These are phyloP conservation scores for Gopherus evgoodei DNA, from an alignment of 2,113 vertebrate species.

Conservation along the genomic window DNA sequence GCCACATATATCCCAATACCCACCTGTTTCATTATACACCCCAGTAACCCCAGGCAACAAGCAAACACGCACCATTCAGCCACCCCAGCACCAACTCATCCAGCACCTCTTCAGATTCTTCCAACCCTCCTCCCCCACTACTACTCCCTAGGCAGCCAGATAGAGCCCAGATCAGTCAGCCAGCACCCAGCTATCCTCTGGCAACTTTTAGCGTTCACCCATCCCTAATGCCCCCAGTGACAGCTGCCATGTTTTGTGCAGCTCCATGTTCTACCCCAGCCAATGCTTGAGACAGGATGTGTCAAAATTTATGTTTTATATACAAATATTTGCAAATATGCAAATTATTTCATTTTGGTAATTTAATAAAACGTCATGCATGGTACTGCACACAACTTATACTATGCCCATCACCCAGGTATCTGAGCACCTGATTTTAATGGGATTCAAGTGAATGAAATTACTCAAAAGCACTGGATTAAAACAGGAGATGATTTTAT, in stretches of 20 bases:
- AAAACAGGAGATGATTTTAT: background rate
- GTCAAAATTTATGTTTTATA: background rate
- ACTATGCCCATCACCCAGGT: background rate
- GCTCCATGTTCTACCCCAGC: background rate
- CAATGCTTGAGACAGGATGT: background rate
- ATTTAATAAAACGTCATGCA: background rate
- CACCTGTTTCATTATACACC: no score
- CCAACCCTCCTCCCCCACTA: background rate
- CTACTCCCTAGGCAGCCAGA: no score
- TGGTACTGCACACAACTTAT: background rate
- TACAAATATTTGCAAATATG: background rate
- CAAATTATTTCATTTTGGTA: background rate
- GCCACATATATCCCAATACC: no score
- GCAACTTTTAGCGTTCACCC: background rate
- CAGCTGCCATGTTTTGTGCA: background rate
- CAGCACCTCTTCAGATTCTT: background rate
- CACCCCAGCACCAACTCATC: background rate
- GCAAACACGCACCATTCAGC: accelerated
- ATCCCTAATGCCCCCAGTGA: background rate
- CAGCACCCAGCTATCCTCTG: background rate
- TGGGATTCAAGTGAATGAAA: background rate
- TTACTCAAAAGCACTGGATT: background rate
- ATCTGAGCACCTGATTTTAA: background rate
- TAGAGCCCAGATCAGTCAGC: no score
- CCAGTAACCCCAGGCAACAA: background rate